Base-by-base conservation (phyloP, 2,797 vertebrate species). In the Myiotriccus ornatus region DNA sequence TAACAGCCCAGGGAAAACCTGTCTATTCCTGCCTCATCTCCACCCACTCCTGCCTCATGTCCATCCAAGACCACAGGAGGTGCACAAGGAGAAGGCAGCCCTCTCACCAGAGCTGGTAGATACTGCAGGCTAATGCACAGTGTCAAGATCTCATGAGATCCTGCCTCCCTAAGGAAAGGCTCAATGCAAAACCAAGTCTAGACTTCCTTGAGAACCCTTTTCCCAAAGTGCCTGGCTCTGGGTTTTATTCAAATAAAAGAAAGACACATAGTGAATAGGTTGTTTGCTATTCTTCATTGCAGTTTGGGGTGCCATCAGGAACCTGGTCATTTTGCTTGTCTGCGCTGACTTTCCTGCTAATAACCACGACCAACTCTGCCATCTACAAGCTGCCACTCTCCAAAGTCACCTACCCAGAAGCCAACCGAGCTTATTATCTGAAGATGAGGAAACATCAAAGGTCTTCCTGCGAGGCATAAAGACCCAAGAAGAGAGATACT, bases 301-400 rank as follows among this genome's bases (percentile, higher is more conserved):
- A 99, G 99, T 98, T 99, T 77, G 99, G 99, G 12, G 87, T 99
- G 76, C 98, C 99, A 17, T 94, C 98, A 19, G 99, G 99, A 90
- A 99, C 99, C 16, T 99, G 99, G 99, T 98, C 99, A 37, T 99
- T 99, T 95, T 99, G 99, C 87, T 97, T 99, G 53, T 98, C 99
- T 9, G 98, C 99, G 0, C 98, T 99, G 59, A 98, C 98, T 10
- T 99, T 99, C 96, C 98, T 99, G 83, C 98, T 99, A n/a, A 93
- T 99, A 92, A 99, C 98, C 4, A 99, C 98, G 7, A 99, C 98
- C 77, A 97, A 97, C 34, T 95, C 98, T 0, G 97, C 67, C 44
- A 98, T 99, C 94, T 98, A 98, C 97, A 99, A 98, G 96, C 96
- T 99, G 68, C 99, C 99, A 0, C 98, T 99, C 81, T 98, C 98